Percentiles rank a stretch among this genome's conserved stretches.
These are phyloP conservation scores for Esperia sulphurella DNA, from an alignment of 2,888 invertebrate species.

Conservation along the genomic window DNA sequence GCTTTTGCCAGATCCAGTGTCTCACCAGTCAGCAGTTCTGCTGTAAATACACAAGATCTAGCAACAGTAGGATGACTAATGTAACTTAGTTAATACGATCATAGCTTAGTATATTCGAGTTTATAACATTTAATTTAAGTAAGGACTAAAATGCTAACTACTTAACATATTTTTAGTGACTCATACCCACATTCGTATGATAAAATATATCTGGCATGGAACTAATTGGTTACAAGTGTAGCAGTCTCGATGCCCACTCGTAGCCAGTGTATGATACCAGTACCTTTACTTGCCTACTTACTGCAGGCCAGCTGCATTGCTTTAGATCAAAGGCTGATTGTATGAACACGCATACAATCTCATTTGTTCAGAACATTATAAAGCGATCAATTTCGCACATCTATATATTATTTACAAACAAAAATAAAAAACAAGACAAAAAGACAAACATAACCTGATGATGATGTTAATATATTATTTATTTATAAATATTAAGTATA, in stretches of 20 bases:
- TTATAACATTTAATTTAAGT: no score
- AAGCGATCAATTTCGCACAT: not conserved
- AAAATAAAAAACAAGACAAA: no score
- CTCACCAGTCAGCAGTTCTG: no score
- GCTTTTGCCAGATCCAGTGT: no score
- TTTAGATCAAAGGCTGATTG: slow-evolving; percentile 29
- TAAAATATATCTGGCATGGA: slow-evolving; percentile 29
- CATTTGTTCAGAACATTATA: not conserved
- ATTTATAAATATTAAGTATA: no score
- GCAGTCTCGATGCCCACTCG: slow-evolving; percentile 47
- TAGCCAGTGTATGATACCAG: not conserved
- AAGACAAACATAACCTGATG: no score
- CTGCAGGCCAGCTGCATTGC: slow-evolving; percentile 51
- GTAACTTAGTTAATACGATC: no score
- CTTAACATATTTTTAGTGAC: not conserved
- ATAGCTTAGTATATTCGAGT: no score
- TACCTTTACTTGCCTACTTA: slow-evolving; percentile 16
- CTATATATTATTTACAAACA: no score
- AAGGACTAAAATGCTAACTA: not conserved
- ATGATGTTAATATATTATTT: no score
- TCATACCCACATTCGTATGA: slow-evolving; percentile 1
- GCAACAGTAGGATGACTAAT: no score
- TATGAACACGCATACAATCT: not conserved
- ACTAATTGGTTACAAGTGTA: slow-evolving; percentile 63
- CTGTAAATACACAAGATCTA: no score